A percentile compares a stretch with the other conserved stretches of the same genome.
Evolutionary conservation across 2,797 vertebrate species (phyloP).

Genomic region (Sebastes cheni): DNA sequence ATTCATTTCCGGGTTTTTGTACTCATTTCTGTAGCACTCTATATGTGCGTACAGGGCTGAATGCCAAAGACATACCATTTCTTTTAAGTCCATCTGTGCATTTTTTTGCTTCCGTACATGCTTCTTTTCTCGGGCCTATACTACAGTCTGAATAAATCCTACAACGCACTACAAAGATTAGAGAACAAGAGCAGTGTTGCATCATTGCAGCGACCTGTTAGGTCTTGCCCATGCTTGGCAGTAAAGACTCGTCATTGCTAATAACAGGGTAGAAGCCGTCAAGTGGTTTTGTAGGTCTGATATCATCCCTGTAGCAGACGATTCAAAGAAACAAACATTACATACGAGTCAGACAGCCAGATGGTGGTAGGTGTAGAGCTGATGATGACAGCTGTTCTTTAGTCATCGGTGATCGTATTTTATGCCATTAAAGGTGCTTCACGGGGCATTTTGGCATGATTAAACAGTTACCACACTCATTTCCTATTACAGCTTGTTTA

Average conservation of each 20-base stretch:
- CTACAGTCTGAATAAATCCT: not conserved
- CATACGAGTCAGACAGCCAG: slow-evolving; percentile 23
- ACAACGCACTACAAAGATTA: slow-evolving; percentile 6
- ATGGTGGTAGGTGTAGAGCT: slow-evolving; percentile 5
- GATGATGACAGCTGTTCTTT: not conserved
- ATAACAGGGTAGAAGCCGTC: slow-evolving; percentile 45
- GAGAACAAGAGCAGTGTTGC: slow-evolving; percentile 10
- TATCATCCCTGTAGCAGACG: slow-evolving; percentile 54
- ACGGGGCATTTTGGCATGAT: not conserved
- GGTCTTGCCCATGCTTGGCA: slow-evolving; percentile 50
- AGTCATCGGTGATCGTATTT: not conserved
- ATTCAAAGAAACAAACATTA: slow-evolving; percentile 47
- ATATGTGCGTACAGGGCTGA: not conserved
- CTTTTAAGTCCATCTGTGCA: not conserved
- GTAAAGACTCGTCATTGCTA: slow-evolving; percentile 19
- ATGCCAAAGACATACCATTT: not conserved
- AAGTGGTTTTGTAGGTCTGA: slow-evolving; percentile 47
- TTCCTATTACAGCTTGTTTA: not conserved
- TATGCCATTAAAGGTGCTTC: not conserved
- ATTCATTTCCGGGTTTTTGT: rapidly evolving
- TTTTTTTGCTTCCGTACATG: not conserved
- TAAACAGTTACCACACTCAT: not conserved
- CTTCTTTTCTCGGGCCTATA: not conserved
- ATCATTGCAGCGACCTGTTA: slow-evolving; percentile 27
- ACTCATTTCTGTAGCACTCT: too few relatives aligned